Evolutionary conservation across 2,113 vertebrate species (phyloP), one percentile per base, ranked within the genome.

Genomic region (Axis porcinus): DNA sequence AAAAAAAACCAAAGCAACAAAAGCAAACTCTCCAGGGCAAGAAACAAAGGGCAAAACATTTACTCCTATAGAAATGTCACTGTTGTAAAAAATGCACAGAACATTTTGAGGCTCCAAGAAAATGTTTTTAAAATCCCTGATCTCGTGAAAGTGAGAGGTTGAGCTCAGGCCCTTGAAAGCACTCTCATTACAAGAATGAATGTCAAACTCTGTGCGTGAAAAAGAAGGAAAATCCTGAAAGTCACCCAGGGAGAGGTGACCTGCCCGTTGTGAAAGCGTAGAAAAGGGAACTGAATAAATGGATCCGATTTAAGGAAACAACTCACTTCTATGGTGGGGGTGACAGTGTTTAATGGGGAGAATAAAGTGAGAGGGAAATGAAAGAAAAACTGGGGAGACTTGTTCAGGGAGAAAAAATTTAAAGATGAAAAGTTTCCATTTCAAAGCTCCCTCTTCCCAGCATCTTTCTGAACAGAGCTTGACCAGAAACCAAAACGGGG

Each of bases 401-500:
- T 60, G 7, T 70, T 95, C 14, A 86, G 40, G n/a, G 74, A 95
- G 60, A 81, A 85, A 95, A 93, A 19, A 11, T 23, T 6, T 12
- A 60, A 84, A 94, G 94, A 89, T 76, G 57, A 92, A 87, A 87
- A 14, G 7, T 70, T 82, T 97, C 67, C 0, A 33, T 97, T 88
- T 95, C 87, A 78, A 97, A 98, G 87, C 60, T 76, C 94, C 86
- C 14, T 95, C 43, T 79, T 86, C 74, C 74, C 87, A 82, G 52
- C 17, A 45, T 85, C 86, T 89, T 92, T 84, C 84, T 92, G 58
- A 92, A 52, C 19, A 50, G 83, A 45, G 74, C 89, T 43, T 62
- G n/a, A 36, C 55, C 62, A 52, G 50, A 74, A 92, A 89, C 33
- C 55, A 78, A 33, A 9, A 58, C 16, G 3, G 6, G 5, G 23